Percentiles rank a stretch among this genome's conserved stretches.
Evolutionary conservation across 2,113 vertebrate genomes (phyloP).

Genomic region (Esox niger): DNA sequence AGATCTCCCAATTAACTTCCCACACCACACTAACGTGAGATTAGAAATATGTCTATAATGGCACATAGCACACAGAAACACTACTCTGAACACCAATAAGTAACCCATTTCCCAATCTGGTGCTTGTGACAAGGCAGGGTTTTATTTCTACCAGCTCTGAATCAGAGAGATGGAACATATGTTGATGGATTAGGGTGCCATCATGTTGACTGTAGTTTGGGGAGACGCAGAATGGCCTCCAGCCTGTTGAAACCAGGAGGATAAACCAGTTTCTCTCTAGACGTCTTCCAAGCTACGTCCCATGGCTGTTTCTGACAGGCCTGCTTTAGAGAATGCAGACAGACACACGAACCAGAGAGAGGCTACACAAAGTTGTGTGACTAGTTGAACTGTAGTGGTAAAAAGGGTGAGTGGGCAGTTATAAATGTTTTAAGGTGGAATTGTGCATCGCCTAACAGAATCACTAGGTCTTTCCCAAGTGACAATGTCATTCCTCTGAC

Average conservation of each 20-base stretch:
- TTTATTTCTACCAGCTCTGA: conserved; percentile 73
- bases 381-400: background rate
- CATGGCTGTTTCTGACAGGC: conserved; percentile 32
- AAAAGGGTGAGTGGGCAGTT: too few relatives aligned
- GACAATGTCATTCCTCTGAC: too few relatives aligned
- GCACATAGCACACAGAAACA: conserved; percentile 53
- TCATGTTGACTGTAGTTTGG: conserved; percentile 63
- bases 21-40: background rate
- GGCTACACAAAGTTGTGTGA: background rate
- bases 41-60: conserved; percentile 2
- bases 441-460: too few relatives aligned
- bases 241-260: conserved; percentile 58
- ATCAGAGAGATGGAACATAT: conserved; percentile 73
- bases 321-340: background rate
- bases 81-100: conserved; percentile 54
- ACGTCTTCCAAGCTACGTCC: conserved; percentile 38
- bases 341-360: too few relatives aligned
- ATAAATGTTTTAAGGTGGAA: too few relatives aligned
- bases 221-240: conserved; percentile 58
- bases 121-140: conserved; percentile 67
- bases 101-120: conserved; percentile 80
- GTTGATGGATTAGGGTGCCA: conserved; percentile 69
- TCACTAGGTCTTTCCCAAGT: too few relatives aligned
- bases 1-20: too few relatives aligned
- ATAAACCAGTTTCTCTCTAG: conserved; percentile 51